Conservation (phyloP, 1,140 invertebrate species). For the Drosophila ercepeae region DNA sequence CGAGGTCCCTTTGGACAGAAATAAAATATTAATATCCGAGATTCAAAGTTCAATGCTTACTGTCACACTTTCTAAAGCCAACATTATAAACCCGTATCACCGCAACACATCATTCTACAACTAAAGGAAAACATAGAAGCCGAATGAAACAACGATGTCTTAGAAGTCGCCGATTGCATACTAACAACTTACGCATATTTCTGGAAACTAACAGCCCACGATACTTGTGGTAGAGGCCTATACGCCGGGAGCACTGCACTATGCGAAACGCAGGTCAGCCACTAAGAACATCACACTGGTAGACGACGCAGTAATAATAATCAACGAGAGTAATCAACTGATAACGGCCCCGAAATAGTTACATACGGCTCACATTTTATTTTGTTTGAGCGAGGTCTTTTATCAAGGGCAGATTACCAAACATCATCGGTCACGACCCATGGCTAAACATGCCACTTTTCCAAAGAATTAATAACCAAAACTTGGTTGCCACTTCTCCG, state of each 20-base stretch:
- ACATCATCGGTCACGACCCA: conserved; percentile 10
- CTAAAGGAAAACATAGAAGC: conserved; percentile 26
- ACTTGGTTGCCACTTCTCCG: too few relatives aligned
- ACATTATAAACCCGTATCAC: conserved; percentile 22
- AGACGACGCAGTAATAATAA: conserved; percentile 10
- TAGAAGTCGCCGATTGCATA: conserved; percentile 34
- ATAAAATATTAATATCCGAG: too few relatives aligned
- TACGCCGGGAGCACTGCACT: background rate
- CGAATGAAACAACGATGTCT: conserved; percentile 30
- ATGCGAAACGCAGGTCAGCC: background rate
- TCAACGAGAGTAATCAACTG: conserved; percentile 18
- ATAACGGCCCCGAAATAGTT: conserved; percentile 5
- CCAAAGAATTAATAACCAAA: too few relatives aligned
- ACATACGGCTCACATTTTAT: conserved; percentile 5
- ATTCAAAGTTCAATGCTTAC: too few relatives aligned
- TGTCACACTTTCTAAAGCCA: too few relatives aligned
- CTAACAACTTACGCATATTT: conserved; percentile 8
- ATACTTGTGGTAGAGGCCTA: conserved; percentile 11
- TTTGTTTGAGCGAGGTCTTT: conserved; percentile 3
- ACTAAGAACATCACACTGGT: background rate
- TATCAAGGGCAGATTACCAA: background rate
- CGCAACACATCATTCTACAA: conserved; percentile 19
- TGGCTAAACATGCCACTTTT: conserved; percentile 9
- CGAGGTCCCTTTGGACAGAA: too few relatives aligned
- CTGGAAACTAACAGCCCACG: background rate